A percentile compares a stretch with the other conserved stretches of the same genome.
These are phyloP conservation scores for Phorcus lineatus DNA, from an alignment of 2,888 invertebrate species.

Conservation along the genomic window DNA sequence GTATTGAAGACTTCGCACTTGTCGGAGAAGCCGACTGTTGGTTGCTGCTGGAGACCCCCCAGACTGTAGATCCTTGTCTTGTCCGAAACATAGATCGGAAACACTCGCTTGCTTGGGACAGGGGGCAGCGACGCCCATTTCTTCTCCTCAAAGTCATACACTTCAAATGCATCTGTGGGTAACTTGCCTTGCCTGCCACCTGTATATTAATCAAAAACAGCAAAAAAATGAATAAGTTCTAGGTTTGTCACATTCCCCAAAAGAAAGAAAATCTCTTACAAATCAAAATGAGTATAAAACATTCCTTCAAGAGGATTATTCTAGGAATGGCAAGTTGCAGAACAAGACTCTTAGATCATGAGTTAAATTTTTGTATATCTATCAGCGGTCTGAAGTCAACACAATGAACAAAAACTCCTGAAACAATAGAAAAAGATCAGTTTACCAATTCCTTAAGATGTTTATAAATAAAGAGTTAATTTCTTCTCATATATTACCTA, in stretches of 20 bases:
- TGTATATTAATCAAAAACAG: slow-evolving; percentile 37
- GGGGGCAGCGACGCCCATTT: slow-evolving; percentile 68
- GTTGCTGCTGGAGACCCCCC: slow-evolving; percentile 70
- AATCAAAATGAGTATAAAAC: no score
- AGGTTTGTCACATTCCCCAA: background rate
- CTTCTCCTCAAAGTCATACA: slow-evolving; percentile 66
- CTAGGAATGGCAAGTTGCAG: no score
- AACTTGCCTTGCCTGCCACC: slow-evolving; percentile 73
- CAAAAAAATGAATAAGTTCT: background rate
- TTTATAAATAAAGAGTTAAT: no score
- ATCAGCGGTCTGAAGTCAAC: no score
- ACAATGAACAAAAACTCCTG: no score
- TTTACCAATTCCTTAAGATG: no score
- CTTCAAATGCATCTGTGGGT: slow-evolving; percentile 69
- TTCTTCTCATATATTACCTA: slow-evolving; percentile 58
- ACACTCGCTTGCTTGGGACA: slow-evolving; percentile 72
- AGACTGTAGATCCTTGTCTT: slow-evolving; percentile 70
- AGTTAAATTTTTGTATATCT: no score
- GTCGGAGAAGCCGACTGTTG: slow-evolving; percentile 70
- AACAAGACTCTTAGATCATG: no score
- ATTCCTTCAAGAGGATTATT: no score
- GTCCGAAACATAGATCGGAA: slow-evolving; percentile 68
- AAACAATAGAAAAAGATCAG: no score
- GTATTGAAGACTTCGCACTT: slow-evolving; percentile 70
- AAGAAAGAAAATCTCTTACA: background rate